Percentiles rank a stretch among this genome's conserved stretches.
phyloP scores from a whole-genome alignment of 2,888 invertebrate species.

The Hypolimnas misippus region DNA sequence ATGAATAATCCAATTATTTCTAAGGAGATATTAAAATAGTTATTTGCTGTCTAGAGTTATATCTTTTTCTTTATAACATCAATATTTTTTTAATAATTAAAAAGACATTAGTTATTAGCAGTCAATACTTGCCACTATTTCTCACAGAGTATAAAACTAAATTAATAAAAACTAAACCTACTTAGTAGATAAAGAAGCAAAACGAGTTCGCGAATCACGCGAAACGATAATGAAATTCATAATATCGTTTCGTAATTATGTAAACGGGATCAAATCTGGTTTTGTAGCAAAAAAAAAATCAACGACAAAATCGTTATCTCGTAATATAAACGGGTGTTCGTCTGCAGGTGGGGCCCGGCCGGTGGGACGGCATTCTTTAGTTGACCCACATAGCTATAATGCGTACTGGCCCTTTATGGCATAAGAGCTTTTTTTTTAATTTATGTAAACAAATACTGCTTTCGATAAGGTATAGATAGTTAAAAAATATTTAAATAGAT shows the following conservation, averaged over 20 bases:
- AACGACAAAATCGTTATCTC: constrained; percentile 24
- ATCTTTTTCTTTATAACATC: too few species aligned
- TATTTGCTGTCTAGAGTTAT: background rate
- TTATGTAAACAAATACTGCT: constrained; percentile 38
- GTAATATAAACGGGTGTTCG: constrained; percentile 25
- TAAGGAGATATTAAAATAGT: background rate
- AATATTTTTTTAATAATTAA: too few species aligned
- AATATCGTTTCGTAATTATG: constrained; percentile 17
- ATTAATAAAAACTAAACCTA: too few species aligned
- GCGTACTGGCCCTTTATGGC: constrained; percentile 45
- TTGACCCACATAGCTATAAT: constrained; percentile 74
- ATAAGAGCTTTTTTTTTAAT: constrained; percentile 26
- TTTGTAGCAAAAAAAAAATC: constrained; percentile 16
- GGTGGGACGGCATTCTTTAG: constrained; percentile 74
- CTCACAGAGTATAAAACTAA: too few species aligned
- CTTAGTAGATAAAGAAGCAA: too few species aligned
- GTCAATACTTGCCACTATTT: too few species aligned
- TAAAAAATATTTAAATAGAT: background rate
- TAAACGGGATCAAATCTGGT: constrained; percentile 19
- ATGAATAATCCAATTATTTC: background rate
- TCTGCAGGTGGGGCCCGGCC: constrained; percentile 69
- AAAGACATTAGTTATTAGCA: too few species aligned
- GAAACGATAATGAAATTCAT: background rate
- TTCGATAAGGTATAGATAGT: constrained; percentile 8
- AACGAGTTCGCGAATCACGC: background rate